phyloP scores from a whole-genome alignment of 2,888 invertebrate genomes.

The Aleiodes leptofemur region DNA sequence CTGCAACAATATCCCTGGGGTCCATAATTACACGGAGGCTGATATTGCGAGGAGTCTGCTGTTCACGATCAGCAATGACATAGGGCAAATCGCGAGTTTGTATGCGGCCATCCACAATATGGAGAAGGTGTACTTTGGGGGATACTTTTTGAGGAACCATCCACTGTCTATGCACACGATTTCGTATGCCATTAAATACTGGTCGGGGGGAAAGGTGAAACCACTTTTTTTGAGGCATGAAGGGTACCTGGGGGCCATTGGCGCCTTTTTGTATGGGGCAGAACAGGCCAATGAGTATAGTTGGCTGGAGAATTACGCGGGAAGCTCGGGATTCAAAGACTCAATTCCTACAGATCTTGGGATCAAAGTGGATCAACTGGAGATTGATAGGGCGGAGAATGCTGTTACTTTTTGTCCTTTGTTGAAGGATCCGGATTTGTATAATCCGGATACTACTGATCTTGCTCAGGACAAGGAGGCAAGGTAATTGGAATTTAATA shows the following conservation, averaged over 20 bases:
- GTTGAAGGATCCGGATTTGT: constrained; percentile 85
- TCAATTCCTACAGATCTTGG: constrained; percentile 74
- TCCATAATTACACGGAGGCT: constrained; percentile 75
- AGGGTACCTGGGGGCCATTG: constrained; percentile 83
- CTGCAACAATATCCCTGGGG: constrained; percentile 56
- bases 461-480: constrained; percentile 90
- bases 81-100: constrained; percentile 83
- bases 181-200: constrained; percentile 82
- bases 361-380: constrained; percentile 71
- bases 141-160: constrained; percentile 83
- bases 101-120: constrained; percentile 81
- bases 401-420: constrained; percentile 84
- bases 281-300: constrained; percentile 80
- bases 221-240: constrained; percentile 83
- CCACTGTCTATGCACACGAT: constrained; percentile 83
- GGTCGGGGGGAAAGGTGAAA: constrained; percentile 82
- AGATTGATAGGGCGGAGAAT: constrained; percentile 75
- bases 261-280: constrained; percentile 82
- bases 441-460: constrained; percentile 95
- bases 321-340: constrained; percentile 80
- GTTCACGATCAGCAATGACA: constrained; percentile 82
- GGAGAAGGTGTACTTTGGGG: constrained; percentile 82
- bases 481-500: constrained; percentile 75
- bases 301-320: constrained; percentile 83
- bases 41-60: constrained; percentile 81